These are phyloP conservation scores for Sabellastarte sp. DNA, from an alignment of 2,888 invertebrate species.

Conservation along the genomic window DNA sequence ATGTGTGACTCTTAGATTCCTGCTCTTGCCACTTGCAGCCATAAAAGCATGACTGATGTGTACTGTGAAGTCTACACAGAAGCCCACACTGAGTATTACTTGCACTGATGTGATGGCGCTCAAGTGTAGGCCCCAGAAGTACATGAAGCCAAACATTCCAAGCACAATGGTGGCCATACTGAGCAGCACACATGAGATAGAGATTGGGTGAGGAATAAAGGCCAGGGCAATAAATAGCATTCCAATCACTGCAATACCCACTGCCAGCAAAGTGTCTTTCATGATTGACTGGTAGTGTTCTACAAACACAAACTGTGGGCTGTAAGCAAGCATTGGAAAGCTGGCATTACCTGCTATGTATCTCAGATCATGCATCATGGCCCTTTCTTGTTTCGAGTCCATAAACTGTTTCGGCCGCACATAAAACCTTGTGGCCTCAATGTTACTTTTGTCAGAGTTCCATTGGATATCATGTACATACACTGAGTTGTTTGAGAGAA, in stretches of 20 bases:
- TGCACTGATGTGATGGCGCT: slow-evolving; percentile 47
- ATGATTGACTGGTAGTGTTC: slow-evolving; percentile 45
- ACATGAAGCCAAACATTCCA: slow-evolving; percentile 43
- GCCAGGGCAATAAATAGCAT: slow-evolving; percentile 41
- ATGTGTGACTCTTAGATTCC: slow-evolving; percentile 25
- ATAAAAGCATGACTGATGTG: slow-evolving; percentile 32
- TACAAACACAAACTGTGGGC: slow-evolving; percentile 36
- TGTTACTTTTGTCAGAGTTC: slow-evolving; percentile 58
- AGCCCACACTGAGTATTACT: slow-evolving; percentile 45
- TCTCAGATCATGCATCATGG: slow-evolving; percentile 36
- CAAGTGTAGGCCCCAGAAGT: slow-evolving; percentile 37
- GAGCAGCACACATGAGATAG: slow-evolving; percentile 35
- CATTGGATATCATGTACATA: slow-evolving; percentile 19
- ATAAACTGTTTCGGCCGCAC: slow-evolving; percentile 86
- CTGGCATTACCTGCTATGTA: slow-evolving; percentile 32
- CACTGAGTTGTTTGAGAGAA: slow-evolving; percentile 7
- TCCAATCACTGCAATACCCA: slow-evolving; percentile 39
- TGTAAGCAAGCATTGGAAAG: slow-evolving; percentile 34
- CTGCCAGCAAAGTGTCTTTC: slow-evolving; percentile 39
- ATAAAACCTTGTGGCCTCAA: slow-evolving; percentile 80
- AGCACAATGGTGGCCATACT: slow-evolving; percentile 39
- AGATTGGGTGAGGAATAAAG: slow-evolving; percentile 42
- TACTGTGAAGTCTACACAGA: slow-evolving; percentile 39
- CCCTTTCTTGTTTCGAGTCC: slow-evolving; percentile 65
- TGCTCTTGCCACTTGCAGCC: slow-evolving; percentile 24